Percentiles rank a stretch among this genome's conserved stretches.
Conservation (phyloP, 2,113 vertebrate genomes). For the Phylloscopus trochilus region DNA sequence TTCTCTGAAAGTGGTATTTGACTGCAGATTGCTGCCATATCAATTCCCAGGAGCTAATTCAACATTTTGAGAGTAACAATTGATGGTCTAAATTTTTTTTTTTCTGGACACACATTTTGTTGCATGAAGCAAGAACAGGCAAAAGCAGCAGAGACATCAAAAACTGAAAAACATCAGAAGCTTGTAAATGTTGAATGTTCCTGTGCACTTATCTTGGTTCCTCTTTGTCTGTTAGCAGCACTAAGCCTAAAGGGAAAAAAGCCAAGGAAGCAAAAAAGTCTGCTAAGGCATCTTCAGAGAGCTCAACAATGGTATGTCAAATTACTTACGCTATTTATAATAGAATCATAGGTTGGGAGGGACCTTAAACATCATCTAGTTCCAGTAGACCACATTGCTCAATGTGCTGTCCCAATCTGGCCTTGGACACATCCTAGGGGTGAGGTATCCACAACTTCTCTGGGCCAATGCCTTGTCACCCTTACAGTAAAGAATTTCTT, state of each 20-base stretch:
- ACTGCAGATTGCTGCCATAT: not conserved
- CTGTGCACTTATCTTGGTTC: not conserved
- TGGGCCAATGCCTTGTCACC: not conserved
- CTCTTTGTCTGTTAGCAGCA: conserved; percentile 66
- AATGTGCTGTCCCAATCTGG: not conserved
- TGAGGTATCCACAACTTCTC: not conserved
- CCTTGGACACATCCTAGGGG: not conserved
- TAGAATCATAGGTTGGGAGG: not conserved
- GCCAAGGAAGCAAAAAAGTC: conserved; percentile 83
- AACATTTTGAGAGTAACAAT: not conserved
- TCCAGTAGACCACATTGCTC: not conserved
- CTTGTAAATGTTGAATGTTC: not conserved
- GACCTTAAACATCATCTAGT: not conserved
- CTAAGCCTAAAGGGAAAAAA: conserved; percentile 86
- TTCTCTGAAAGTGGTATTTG: not conserved
- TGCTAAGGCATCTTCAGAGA: conserved; percentile 64
- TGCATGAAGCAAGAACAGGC: not conserved
- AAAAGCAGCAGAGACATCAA: not conserved
- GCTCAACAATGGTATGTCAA: conserved; percentile 61
- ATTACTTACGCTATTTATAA: not conserved
- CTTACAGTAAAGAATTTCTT: not conserved
- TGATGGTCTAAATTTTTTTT: not conserved
- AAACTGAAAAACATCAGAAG: not conserved
- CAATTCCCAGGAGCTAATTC: not conserved
- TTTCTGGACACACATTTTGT: not conserved